Base-by-base conservation (phyloP, 1,140 invertebrate species). In the Cotesia glomerata region DNA sequence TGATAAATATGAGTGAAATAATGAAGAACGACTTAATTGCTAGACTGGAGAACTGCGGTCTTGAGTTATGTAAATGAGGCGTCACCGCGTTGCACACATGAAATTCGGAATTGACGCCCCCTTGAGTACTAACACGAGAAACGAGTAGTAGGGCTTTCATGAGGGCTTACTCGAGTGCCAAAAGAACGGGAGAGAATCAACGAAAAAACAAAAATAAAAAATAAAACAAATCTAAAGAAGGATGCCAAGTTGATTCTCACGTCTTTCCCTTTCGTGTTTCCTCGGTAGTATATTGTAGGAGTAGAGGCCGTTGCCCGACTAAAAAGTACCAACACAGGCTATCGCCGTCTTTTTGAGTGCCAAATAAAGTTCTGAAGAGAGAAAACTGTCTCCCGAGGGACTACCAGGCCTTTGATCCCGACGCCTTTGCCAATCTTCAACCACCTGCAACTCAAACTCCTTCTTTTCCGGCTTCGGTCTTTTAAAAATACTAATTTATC, bases 1-100 rank as follows among this genome's bases (percentile, higher is more conserved):
- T 45, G 39, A 45, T 45, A 45, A 45, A 45, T 45, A 45, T 45
- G 8, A 45, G 39, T 45, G 39, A 45, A 45, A 71, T 71, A 69
- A 69, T 71, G 71, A 71, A 69, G 49, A 63, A 75, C 69, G 68
- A 70, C 71, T 75, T 77, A 75, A 78, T 78, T 78, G 74, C 71
- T 67, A 68, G 58, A 39, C 62, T 58, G 9, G 39, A n/a, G 8
- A 32, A 11, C 52, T 7, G 11, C n/a, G 7, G 34, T 71, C 61
- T 74, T 56, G 68, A 32, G 72, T 66, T 73, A 78, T 76, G 75
- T 66, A 75, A 76, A 78, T 75, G 69, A 63, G 71, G 67, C 39
- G 71, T 71, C 74, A 70, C 71, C 35, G 54, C 14, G 13, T 54
- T 59, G 67, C 67, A 69, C 34, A 69, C 39, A 32, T 13, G 49